Conservation (phyloP, 2,888 invertebrate genomes). For the Phyllotreta striolata region DNA sequence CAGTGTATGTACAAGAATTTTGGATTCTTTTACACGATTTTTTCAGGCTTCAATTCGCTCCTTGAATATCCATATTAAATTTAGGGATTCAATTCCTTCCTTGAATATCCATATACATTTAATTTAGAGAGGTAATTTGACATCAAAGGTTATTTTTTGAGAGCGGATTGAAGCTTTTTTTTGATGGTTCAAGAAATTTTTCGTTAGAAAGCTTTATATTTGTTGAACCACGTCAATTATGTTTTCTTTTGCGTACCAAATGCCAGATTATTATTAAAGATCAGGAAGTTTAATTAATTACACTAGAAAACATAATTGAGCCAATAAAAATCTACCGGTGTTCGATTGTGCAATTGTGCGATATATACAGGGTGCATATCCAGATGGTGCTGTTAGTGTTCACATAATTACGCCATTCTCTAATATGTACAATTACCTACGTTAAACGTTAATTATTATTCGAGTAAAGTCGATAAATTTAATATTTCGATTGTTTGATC, state of each 20-base stretch:
- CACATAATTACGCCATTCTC: slow-evolving; percentile 40
- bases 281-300: no score
- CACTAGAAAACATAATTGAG: slow-evolving; percentile 9
- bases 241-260: no score
- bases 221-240: slow-evolving; percentile 6
- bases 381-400: slow-evolving; percentile 43
- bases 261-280: no score
- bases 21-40: slow-evolving; percentile 3
- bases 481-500: slow-evolving; percentile 19
- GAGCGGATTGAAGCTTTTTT: background rate
- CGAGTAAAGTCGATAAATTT: slow-evolving; percentile 24
- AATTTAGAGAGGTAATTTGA: no score
- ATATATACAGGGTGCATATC: slow-evolving; percentile 50
- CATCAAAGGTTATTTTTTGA: no score
- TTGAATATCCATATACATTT: no score
- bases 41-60: no score
- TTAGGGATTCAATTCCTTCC: no score
- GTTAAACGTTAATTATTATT: slow-evolving; percentile 32
- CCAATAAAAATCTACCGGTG: slow-evolving; percentile 41
- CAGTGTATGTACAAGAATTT: slow-evolving; percentile 51
- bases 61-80: no score
- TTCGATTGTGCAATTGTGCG: slow-evolving; percentile 46
- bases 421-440: slow-evolving; percentile 42
- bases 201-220: background rate
- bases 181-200: slow-evolving; percentile 18